phyloP scores from a whole-genome alignment of 1,140 invertebrate species.

The Trachymyrmex cornetzi region DNA sequence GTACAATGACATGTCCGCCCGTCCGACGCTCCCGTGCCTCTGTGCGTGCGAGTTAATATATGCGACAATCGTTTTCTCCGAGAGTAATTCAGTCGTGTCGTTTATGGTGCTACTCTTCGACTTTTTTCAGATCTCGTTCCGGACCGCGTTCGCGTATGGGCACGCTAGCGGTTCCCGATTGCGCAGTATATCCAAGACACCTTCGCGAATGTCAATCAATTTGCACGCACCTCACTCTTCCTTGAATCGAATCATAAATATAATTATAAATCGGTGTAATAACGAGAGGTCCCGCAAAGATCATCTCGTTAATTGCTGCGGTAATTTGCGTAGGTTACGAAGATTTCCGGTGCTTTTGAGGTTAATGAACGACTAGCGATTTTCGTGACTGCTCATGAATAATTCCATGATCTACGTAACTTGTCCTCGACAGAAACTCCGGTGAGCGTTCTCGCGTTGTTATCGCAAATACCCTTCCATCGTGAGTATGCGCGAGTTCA shows the following conservation, averaged over 20 bases:
- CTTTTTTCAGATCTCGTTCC: constrained; percentile 17
- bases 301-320: constrained; percentile 44
- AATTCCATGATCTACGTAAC: constrained; percentile 57
- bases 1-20: constrained; percentile 56
- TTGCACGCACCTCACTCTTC: not conserved
- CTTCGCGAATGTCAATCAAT: constrained; percentile 11
- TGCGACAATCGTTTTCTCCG: constrained; percentile 47
- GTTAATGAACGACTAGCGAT: constrained; percentile 65
- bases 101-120: constrained; percentile 12
- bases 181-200: not conserved
- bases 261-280: too few relatives aligned
- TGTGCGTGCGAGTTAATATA: constrained; percentile 53
- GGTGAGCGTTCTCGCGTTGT: constrained; percentile 66
- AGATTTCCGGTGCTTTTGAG: constrained; percentile 24
- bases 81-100: constrained; percentile 40
- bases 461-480: constrained; percentile 49
- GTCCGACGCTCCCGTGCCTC: constrained; percentile 18
- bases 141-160: not conserved
- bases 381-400: constrained; percentile 70
- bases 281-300: not conserved
- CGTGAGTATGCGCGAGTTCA: constrained; percentile 51
- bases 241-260: not conserved
- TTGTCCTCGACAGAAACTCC: constrained; percentile 48
- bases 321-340: constrained; percentile 37
- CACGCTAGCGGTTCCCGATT: not conserved